phyloP scores from a whole-genome alignment of 2,797 vertebrate species.

The Argentina silus region DNA sequence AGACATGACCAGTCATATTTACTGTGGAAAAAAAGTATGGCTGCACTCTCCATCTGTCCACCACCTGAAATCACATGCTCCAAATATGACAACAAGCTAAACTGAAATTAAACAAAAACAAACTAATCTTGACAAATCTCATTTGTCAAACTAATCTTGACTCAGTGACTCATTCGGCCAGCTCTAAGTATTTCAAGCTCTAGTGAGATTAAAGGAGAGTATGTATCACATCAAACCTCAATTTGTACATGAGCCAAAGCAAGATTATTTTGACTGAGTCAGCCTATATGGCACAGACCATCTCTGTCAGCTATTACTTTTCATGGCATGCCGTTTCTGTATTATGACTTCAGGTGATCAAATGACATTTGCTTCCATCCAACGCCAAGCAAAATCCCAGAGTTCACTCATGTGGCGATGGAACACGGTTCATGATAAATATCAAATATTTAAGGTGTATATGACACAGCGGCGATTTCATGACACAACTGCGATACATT shows the following conservation, averaged over 20 bases:
- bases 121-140: neutral
- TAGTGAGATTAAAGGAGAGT: conserved; percentile 12
- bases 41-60: neutral
- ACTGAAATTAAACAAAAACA: neutral
- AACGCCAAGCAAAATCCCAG: conserved; percentile 26
- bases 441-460: conserved; percentile 71
- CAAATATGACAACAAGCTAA: neutral
- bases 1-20: no score
- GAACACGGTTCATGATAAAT: conserved; percentile 49
- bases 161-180: no score
- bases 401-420: conserved; percentile 41
- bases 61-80: neutral
- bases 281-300: conserved; percentile 7
- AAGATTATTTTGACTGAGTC: conserved; percentile 5
- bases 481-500: conserved; percentile 52
- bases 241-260: conserved; percentile 10
- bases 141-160: no score
- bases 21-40: neutral
- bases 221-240: neutral
- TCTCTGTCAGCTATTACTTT: conserved; percentile 15
- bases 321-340: neutral
- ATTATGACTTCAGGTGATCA: neutral
- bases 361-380: conserved; percentile 29
- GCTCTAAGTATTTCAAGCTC: neutral
- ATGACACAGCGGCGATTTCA: conserved; percentile 68